Evolutionary conservation across 1,140 invertebrate genomes (phyloP).

Genomic region (Notospermus geniculatus): DNA sequence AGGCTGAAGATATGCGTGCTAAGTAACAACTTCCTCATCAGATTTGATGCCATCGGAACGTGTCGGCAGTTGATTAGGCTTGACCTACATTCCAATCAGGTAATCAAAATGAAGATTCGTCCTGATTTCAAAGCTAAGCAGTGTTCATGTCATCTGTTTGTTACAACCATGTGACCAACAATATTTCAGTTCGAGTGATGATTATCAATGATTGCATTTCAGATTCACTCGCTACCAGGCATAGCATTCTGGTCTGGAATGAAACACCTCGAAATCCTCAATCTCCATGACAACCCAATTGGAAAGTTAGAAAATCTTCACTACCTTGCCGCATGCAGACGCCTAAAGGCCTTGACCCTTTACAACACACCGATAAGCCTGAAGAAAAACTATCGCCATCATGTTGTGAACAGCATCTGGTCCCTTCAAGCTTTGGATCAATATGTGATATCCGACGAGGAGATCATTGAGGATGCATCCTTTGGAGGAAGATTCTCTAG

Average conservation of each 20-base stretch:
- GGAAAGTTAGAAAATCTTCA: constrained; percentile 48
- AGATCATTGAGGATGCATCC: constrained; percentile 55
- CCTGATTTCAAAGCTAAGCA: too few relatives aligned
- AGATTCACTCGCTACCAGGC: constrained; percentile 46
- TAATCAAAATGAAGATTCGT: constrained; percentile 19
- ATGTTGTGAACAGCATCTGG: constrained; percentile 52
- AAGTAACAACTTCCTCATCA: constrained; percentile 47
- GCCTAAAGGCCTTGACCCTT: constrained; percentile 41
- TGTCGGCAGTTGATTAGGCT: constrained; percentile 49
- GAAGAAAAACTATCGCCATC: constrained; percentile 50
- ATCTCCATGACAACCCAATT: constrained; percentile 55
- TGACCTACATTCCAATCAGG: constrained; percentile 53
- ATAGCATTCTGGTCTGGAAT: constrained; percentile 47
- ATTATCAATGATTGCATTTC: too few relatives aligned
- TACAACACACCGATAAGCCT: constrained; percentile 53
- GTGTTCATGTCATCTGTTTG: too few relatives aligned
- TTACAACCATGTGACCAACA: too few relatives aligned
- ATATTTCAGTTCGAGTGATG: too few relatives aligned
- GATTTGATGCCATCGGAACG: constrained; percentile 40
- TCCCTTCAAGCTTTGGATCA: constrained; percentile 50
- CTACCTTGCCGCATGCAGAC: constrained; percentile 37
- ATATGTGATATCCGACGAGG: constrained; percentile 54
- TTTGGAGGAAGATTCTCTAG: constrained; percentile 41
- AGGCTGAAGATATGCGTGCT: constrained; percentile 47
- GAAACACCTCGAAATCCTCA: constrained; percentile 39